Base-by-base conservation (phyloP, 37 sponge, comb jelly and placozoan species). In the Cliona cf. orientalis region DNA sequence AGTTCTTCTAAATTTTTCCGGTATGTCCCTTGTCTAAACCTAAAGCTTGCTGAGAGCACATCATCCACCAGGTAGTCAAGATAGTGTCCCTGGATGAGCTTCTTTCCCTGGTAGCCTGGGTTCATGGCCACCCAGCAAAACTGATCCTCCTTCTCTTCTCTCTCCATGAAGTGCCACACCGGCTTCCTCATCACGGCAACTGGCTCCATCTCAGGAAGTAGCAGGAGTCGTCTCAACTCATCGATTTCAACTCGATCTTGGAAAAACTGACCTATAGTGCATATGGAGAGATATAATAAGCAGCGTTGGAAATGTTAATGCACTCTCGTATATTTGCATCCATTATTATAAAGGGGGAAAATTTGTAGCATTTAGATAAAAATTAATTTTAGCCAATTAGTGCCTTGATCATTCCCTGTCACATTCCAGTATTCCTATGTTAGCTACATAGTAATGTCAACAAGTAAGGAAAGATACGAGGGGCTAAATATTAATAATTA, bases 121-220 rank as follows among this genome's bases (percentile, higher is more conserved):
- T 80, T 80, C 80, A 80, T 80, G 80, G 80, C 80, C 58, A 44
- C 67, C 80, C 80, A 80, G 58, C 80, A 80, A 21, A 80, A 38
- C 69, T 80, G 37, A 5, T 80, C 80, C 1, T 68, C 80, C 6
- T 69, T 40, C 12, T 32, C 38, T 58, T 80, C 80, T 35, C 80
- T 66, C 69, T 80, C 80, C 80, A 80, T 80, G 39, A 67, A 80
- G 69, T 68, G 69, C 80, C 80, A 80, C 25, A 67, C 69, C 34
- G 80, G 66, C 37, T 66, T 80, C 46, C 80, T 38, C 80, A 80
- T 80, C 57, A 80, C 80, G 23, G 80, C 58, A 57, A 80, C 80
- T n/a, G 80, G 69, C 45, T 65, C 69, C 69, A 80, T 53, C 28
- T 26, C 22, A 17, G 80, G 80, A 19, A 80, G 80, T 22, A 45